phyloP scores from a whole-genome alignment of 1,140 invertebrate species.

The Ridgeia piscesae region DNA sequence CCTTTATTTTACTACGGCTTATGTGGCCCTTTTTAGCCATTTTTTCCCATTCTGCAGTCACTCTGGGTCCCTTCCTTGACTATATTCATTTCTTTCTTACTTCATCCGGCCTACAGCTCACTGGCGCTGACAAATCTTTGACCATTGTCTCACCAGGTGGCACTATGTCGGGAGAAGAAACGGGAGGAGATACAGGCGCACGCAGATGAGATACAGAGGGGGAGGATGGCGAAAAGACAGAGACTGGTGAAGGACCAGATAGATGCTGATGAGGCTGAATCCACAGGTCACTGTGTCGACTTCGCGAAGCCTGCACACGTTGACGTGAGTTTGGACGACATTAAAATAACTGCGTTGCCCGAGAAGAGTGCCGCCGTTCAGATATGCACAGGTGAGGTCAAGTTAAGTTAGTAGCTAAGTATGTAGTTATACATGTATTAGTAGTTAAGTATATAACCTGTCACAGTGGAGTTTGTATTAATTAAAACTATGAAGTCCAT shows the following conservation, averaged over 20 bases:
- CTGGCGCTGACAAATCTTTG: not conserved
- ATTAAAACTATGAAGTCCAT: too few species aligned
- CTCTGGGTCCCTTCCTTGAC: not conserved
- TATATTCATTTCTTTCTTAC: too few species aligned
- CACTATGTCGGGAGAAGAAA: constrained; percentile 49
- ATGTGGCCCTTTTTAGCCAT: not conserved
- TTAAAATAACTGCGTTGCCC: constrained; percentile 42
- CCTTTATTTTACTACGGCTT: too few species aligned
- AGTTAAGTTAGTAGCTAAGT: too few species aligned
- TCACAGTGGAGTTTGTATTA: too few species aligned
- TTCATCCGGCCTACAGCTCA: not conserved
- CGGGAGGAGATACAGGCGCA: constrained; percentile 60
- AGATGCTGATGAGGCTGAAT: constrained; percentile 37
- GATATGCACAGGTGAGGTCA: constrained; percentile 49
- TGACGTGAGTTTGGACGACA: constrained; percentile 38
- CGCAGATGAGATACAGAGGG: not conserved
- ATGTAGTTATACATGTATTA: too few species aligned
- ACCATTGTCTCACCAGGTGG: not conserved
- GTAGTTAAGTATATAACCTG: too few species aligned
- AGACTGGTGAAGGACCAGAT: constrained; percentile 44
- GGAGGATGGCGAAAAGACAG: not conserved
- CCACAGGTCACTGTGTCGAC: constrained; percentile 34
- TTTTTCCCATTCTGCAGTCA: not conserved
- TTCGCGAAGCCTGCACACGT: constrained; percentile 52
- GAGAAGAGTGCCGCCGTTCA: constrained; percentile 50